A percentile compares a stretch with the other conserved stretches of the same genome.
Conservation (phyloP, 2,113 vertebrate genomes). For the Junco hyemalis region DNA sequence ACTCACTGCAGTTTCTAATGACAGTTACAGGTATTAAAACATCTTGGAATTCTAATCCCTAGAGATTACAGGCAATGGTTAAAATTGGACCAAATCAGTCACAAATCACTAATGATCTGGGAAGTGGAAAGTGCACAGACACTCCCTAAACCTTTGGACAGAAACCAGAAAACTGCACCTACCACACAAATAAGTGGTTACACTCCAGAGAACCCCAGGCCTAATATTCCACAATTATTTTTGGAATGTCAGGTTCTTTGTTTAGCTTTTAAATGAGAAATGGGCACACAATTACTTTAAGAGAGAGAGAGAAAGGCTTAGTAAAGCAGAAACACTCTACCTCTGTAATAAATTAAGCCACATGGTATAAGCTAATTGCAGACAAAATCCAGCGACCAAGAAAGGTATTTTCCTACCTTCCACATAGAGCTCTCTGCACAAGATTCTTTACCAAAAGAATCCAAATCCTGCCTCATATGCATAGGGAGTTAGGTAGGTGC, state of each 20-base stretch:
- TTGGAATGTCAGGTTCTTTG: neutral
- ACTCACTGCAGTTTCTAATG: neutral
- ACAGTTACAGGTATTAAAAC: neutral
- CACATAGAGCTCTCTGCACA: neutral
- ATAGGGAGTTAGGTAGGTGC: neutral
- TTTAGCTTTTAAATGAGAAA: neutral
- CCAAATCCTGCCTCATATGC: neutral
- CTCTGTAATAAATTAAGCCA: neutral
- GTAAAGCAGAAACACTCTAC: neutral
- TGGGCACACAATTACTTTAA: neutral
- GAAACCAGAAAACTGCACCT: neutral
- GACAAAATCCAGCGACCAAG: neutral
- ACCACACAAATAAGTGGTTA: neutral
- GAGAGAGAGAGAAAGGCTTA: neutral
- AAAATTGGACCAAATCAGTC: neutral
- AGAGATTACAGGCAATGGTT: neutral
- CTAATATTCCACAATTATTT: neutral
- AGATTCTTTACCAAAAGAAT: neutral
- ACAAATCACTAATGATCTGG: neutral
- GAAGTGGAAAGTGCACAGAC: neutral
- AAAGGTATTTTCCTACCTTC: neutral
- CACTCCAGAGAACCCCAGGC: neutral
- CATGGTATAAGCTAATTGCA: neutral
- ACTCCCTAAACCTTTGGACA: neutral
- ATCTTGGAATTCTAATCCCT: neutral